Conservation (phyloP, 2,888 invertebrate genomes). For the Cecidostiba fungosa region DNA sequence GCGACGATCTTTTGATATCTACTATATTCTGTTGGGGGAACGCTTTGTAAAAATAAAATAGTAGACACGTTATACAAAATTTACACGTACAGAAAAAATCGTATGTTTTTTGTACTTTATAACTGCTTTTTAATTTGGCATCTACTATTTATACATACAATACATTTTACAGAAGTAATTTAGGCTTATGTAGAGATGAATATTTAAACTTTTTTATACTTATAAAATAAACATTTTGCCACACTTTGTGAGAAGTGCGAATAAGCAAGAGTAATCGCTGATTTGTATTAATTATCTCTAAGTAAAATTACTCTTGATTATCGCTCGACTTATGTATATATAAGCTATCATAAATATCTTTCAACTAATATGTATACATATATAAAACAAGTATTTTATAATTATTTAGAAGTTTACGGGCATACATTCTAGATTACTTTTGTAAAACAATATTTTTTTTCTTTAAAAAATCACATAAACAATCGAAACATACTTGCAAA, state of each 20-base stretch:
- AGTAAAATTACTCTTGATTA: slow-evolving; percentile 49
- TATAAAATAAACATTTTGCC: slow-evolving; percentile 57
- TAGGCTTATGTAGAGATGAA: slow-evolving; percentile 47
- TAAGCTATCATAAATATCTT: slow-evolving; percentile 29
- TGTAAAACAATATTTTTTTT: slow-evolving; percentile 56
- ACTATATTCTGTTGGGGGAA: too few relatives aligned
- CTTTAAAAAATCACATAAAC: slow-evolving; percentile 56
- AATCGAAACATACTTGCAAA: slow-evolving; percentile 53
- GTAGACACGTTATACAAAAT: slow-evolving; percentile 30
- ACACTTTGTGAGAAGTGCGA: slow-evolving; percentile 22
- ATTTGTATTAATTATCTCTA: slow-evolving; percentile 1
- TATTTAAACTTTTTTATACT: slow-evolving; percentile 57
- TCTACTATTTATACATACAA: slow-evolving; percentile 63
- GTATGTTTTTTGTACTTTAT: slow-evolving; percentile 56
- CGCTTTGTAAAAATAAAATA: slow-evolving; percentile 17
- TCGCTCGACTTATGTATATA: slow-evolving; percentile 6
- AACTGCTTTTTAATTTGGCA: slow-evolving; percentile 62
- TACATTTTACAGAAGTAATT: slow-evolving; percentile 64
- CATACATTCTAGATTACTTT: slow-evolving; percentile 60
- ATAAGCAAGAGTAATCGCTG: slow-evolving; percentile 46
- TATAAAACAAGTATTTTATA: slow-evolving; percentile 52
- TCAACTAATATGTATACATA: slow-evolving; percentile 1
- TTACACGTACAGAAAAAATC: slow-evolving; percentile 39
- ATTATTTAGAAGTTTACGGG: slow-evolving; percentile 56
- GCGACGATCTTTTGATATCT: neutral